These are phyloP conservation scores for Anolis sagrei DNA, from an alignment of 2,113 vertebrate species.

Conservation along the genomic window DNA sequence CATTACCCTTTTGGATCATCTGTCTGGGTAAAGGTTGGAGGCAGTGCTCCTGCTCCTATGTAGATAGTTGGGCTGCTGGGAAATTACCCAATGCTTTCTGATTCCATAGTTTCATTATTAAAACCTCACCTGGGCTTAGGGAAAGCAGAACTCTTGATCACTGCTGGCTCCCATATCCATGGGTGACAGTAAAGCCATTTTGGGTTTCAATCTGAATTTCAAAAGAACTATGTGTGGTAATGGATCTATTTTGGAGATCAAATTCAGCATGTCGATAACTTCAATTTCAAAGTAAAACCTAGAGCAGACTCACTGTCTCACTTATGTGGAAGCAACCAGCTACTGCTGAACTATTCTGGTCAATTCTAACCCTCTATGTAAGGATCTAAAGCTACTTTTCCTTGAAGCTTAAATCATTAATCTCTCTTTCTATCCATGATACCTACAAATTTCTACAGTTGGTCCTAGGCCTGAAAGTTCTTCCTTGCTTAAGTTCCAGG, in stretches of 20 bases:
- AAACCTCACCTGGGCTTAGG: background rate
- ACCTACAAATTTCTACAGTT: slow-evolving; percentile 2
- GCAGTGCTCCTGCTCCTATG: background rate
- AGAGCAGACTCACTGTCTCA: too few species aligned
- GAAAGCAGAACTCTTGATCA: background rate
- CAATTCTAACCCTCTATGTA: background rate
- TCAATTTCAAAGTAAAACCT: too few species aligned
- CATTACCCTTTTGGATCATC: background rate
- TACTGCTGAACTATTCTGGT: too few species aligned
- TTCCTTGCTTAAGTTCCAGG: background rate
- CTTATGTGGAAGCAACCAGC: too few species aligned
- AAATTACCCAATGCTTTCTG: background rate
- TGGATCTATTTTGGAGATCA: too few species aligned
- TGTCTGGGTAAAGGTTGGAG: background rate
- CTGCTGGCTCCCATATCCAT: background rate
- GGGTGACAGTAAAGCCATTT: background rate
- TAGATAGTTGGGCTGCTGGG: background rate
- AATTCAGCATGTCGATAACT: too few species aligned
- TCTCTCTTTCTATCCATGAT: background rate
- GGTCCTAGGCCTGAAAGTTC: accelerated
- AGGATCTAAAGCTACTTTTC: background rate
- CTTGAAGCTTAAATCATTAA: background rate
- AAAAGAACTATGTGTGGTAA: too few species aligned
- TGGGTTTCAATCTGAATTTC: background rate
- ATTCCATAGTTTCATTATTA: background rate